Evolutionary conservation across 1,140 invertebrate species (phyloP).

Genomic region (Eciton burchellii): DNA sequence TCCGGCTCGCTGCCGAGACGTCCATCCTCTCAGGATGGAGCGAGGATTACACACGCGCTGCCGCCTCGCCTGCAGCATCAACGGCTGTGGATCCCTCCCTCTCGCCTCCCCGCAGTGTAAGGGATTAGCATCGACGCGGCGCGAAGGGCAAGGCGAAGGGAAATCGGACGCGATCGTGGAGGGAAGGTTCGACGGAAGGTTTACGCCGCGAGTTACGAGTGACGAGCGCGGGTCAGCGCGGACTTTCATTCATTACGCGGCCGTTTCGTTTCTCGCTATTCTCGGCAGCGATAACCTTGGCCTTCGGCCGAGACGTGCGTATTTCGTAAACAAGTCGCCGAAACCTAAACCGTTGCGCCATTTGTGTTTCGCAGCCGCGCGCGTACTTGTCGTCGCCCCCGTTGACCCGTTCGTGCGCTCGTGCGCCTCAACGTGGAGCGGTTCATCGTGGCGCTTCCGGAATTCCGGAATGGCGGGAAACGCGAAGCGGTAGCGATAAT

Average conservation of each 20-base stretch:
- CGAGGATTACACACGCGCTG: conserved; percentile 29
- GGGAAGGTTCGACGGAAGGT: not conserved
- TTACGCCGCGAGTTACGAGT: too few species aligned
- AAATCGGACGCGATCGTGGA: not conserved
- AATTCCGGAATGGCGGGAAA: conserved; percentile 18
- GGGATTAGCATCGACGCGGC: too few species aligned
- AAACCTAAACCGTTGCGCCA: not conserved
- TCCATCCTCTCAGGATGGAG: conserved; percentile 19
- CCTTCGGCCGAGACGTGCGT: not conserved
- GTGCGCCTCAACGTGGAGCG: not conserved
- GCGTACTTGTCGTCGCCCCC: too few species aligned
- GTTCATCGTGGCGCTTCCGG: not conserved
- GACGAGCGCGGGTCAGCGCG: too few species aligned
- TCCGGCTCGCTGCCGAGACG: conserved; percentile 34
- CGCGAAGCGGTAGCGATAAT: too few species aligned
- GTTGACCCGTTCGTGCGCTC: not conserved
- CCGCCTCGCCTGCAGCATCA: not conserved
- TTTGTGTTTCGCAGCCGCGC: not conserved
- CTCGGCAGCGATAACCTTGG: too few species aligned
- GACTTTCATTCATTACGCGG: too few species aligned
- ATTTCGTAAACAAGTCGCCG: not conserved
- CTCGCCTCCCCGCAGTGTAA: too few species aligned
- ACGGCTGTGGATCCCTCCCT: too few species aligned
- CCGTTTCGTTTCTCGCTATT: too few species aligned
- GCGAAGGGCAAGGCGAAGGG: too few species aligned